Conservation (phyloP, 2,797 vertebrate species). For the Diceros bicornis region DNA sequence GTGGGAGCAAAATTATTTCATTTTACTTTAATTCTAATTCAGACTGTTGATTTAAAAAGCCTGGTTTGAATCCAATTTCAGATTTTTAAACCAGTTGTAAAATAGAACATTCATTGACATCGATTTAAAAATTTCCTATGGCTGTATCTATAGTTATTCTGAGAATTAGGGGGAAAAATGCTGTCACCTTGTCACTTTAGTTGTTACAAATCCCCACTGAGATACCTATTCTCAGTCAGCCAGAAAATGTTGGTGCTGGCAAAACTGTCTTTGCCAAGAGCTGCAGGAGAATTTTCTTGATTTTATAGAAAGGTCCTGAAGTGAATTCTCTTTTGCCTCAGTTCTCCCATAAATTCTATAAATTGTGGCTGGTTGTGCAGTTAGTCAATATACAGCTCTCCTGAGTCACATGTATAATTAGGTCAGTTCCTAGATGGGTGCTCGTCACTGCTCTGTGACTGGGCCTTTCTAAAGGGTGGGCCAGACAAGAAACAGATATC, state of each 20-base stretch:
- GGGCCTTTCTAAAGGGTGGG: neutral
- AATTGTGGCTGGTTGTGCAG: neutral
- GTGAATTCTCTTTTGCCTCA: neutral
- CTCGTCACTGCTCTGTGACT: neutral
- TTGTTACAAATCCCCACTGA: neutral
- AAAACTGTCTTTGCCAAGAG: constrained; percentile 18
- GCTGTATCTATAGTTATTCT: neutral
- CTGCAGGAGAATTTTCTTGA: neutral
- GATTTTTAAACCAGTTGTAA: neutral
- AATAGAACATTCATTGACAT: constrained; percentile 31
- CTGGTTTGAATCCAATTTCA: constrained; percentile 17
- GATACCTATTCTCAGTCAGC: neutral
- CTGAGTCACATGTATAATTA: neutral
- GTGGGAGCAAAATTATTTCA: neutral
- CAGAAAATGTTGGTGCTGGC: neutral
- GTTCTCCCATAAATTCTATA: neutral
- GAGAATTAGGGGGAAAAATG: neutral
- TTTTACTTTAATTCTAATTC: constrained; percentile 29
- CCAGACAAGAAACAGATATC: neutral
- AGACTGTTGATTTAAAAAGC: constrained; percentile 33
- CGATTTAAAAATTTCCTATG: neutral
- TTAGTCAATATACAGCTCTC: neutral
- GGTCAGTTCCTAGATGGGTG: neutral
- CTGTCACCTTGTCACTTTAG: constrained; percentile 25
- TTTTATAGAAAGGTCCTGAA: constrained; percentile 25